A percentile compares a stretch with the other conserved stretches of the same genome.
Evolutionary conservation across 2,113 vertebrate species (phyloP).

Genomic region (Irena cyanogastra): DNA sequence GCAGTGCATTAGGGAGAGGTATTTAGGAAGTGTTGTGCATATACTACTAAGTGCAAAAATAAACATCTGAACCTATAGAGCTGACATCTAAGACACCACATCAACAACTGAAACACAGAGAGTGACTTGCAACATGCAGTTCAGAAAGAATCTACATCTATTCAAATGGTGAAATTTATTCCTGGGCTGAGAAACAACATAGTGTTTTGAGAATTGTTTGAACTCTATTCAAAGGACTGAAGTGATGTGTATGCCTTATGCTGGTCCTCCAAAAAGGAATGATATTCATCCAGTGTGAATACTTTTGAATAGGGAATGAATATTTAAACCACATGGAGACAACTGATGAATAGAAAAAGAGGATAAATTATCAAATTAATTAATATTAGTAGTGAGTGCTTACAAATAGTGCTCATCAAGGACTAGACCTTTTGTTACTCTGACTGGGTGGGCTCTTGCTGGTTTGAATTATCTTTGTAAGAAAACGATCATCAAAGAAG

Average conservation of each 20-base stretch:
- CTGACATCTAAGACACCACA: background rate
- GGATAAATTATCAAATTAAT: conserved; percentile 55
- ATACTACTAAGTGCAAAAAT: background rate
- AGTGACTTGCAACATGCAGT: background rate
- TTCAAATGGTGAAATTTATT: conserved; percentile 2
- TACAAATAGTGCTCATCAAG: conserved; percentile 39
- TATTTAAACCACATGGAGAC: conserved; percentile 48
- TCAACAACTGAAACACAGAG: background rate
- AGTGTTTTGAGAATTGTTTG: background rate
- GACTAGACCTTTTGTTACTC: background rate
- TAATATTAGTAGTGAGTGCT: conserved; percentile 63
- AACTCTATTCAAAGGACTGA: conserved; percentile 15
- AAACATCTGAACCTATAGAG: background rate
- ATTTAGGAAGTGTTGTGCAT: background rate
- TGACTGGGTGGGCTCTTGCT: background rate
- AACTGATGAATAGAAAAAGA: conserved; percentile 42
- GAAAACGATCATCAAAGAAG: conserved; percentile 41
- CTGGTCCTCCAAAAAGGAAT: conserved; percentile 9
- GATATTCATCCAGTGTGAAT: conserved; percentile 18
- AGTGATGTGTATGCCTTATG: conserved; percentile 23
- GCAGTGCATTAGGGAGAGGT: background rate
- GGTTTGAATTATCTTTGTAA: conserved; percentile 57
- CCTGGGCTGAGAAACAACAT: background rate
- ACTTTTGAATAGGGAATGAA: conserved; percentile 33
- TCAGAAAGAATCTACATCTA: background rate